Percentiles rank a stretch among this genome's conserved stretches.
Evolutionary conservation across 2,888 invertebrate genomes (phyloP).

Genomic region (Eueremaeus valkanovi): DNA sequence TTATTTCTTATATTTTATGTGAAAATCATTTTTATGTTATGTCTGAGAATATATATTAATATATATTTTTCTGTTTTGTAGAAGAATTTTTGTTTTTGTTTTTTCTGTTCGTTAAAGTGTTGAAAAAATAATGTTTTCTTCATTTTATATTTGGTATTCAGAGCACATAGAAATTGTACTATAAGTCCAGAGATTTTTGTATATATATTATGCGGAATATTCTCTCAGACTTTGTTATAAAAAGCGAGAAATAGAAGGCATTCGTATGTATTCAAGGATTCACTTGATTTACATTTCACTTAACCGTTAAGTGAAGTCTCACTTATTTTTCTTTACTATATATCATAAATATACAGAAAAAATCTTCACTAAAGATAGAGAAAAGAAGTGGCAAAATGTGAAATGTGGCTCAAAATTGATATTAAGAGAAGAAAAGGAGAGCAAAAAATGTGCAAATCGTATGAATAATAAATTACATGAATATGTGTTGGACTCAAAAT

Average conservation of each 20-base stretch:
- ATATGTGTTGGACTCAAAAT: conserved; percentile 3
- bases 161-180: too few species aligned
- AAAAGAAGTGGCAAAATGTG: conserved; percentile 9
- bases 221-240: background rate
- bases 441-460: background rate
- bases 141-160: too few species aligned
- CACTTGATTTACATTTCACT: conserved; percentile 29
- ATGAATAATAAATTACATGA: conserved; percentile 25
- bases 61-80: background rate
- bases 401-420: conserved; percentile 4
- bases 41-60: background rate
- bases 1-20: too few species aligned
- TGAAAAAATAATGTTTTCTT: too few species aligned
- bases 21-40: too few species aligned
- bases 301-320: conserved; percentile 16
- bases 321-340: background rate
- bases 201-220: background rate
- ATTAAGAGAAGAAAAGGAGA: background rate
- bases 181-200: too few species aligned
- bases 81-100: too few species aligned
- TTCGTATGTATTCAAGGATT: conserved; percentile 13
- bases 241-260: background rate
- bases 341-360: background rate
- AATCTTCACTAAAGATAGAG: background rate
- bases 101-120: too few species aligned